These are phyloP conservation scores for Coenobita brevimanus DNA, from an alignment of 1,140 invertebrate genomes.

Conservation along the genomic window DNA sequence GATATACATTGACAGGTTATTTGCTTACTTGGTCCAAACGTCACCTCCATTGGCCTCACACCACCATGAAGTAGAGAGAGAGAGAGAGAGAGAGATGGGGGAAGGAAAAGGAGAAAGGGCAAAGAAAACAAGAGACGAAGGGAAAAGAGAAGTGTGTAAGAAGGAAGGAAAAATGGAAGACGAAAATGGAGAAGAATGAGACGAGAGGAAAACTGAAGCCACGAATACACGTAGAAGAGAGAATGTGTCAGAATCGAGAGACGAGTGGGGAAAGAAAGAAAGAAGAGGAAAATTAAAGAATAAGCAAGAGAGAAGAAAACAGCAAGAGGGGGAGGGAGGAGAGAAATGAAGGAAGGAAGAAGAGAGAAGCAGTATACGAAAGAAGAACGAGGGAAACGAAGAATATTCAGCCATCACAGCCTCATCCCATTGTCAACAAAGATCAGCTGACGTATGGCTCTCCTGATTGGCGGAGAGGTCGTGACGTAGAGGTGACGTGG, in stretches of 20 bases:
- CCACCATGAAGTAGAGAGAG: not conserved
- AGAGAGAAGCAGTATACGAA: too few species aligned
- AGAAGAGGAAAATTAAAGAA: not conserved
- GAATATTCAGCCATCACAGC: too few species aligned
- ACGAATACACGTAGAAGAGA: not conserved
- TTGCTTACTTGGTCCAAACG: not conserved
- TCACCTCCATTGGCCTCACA: not conserved
- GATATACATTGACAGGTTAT: too few species aligned
- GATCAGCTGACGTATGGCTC: too few species aligned
- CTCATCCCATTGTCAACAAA: too few species aligned
- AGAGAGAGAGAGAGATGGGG: constrained; percentile 1
- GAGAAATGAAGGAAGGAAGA: not conserved
- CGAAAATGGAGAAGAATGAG: not conserved
- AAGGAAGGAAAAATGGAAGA: not conserved
- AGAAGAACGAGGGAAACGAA: too few species aligned
- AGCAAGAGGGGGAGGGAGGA: constrained; percentile 1
- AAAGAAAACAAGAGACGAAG: not conserved
- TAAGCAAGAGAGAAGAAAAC: not conserved
- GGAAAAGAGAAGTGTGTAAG: not conserved
- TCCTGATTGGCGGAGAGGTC: too few species aligned
- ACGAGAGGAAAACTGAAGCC: not conserved
- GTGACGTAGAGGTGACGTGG: too few species aligned
- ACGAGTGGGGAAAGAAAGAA: too few species aligned
- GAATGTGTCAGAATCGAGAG: not conserved
- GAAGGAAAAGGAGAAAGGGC: not conserved